Percentiles rank a stretch among this genome's conserved stretches.
These are phyloP conservation scores for Melozone crissalis DNA, from an alignment of 2,113 vertebrate species.

Conservation along the genomic window DNA sequence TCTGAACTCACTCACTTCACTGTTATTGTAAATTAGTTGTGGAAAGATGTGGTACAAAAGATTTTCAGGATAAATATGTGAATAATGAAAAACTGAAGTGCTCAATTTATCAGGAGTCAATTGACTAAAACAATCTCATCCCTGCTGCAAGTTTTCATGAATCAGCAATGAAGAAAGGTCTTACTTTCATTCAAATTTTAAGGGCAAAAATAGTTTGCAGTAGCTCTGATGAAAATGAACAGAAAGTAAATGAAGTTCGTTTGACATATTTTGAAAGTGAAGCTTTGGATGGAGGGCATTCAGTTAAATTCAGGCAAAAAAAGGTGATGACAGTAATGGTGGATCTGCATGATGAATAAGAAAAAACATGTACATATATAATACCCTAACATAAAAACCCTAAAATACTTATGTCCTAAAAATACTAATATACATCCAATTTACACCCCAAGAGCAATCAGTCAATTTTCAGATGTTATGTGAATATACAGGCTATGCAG, in stretches of 20 bases:
- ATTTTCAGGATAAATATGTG: not conserved
- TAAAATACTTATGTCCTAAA: not conserved
- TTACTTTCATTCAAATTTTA: not conserved
- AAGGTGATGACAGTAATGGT: not conserved
- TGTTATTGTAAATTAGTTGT: not conserved
- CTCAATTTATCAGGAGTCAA: not conserved
- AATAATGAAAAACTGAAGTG: not conserved
- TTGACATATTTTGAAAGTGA: not conserved
- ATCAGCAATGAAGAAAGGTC: not conserved
- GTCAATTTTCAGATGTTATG: not conserved
- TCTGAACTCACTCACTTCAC: not conserved
- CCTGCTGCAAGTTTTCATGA: not conserved
- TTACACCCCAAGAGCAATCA: not conserved
- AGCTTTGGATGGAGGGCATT: not conserved
- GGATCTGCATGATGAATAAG: not conserved
- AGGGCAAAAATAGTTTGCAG: not conserved
- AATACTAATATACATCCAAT: not conserved
- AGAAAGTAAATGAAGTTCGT: not conserved
- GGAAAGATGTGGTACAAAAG: not conserved
- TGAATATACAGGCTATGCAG: not conserved
- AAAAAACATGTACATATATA: not conserved
- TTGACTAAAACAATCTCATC: constrained; percentile 7
- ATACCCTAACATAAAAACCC: not conserved
- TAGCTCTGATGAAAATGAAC: not conserved
- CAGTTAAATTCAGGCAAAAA: not conserved